A percentile compares a stretch with the other conserved stretches of the same genome.
Evolutionary conservation across 2,888 invertebrate species (phyloP).

Genomic region (Trissolcus brochymenae): DNA sequence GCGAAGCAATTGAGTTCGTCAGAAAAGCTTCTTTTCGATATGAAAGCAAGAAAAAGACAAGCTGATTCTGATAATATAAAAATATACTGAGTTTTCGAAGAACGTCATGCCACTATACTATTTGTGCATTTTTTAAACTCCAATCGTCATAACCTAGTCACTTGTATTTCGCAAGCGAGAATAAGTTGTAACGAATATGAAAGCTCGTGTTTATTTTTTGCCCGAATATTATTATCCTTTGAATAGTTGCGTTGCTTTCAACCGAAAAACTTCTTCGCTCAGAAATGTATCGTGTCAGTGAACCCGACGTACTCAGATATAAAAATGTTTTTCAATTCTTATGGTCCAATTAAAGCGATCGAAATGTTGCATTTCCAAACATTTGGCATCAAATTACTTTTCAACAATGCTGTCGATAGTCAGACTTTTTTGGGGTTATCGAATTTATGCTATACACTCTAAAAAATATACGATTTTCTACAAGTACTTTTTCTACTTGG

Average conservation of each 20-base stretch:
- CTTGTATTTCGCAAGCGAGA: not conserved
- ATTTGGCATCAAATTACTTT: too few species aligned
- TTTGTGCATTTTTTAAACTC: constrained; percentile 9
- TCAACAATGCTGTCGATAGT: too few species aligned
- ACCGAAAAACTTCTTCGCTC: not conserved
- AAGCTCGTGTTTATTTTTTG: not conserved
- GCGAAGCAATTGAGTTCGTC: constrained; percentile 42
- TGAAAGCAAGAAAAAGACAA: constrained; percentile 34
- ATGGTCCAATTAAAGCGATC: constrained; percentile 4
- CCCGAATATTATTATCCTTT: not conserved
- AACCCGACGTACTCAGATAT: not conserved
- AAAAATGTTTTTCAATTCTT: constrained; percentile 17
- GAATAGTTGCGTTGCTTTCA: not conserved
- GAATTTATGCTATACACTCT: too few species aligned
- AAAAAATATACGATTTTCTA: too few species aligned
- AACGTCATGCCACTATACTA: constrained; percentile 6
- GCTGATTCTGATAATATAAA: constrained; percentile 40
- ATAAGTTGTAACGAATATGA: constrained; percentile 1
- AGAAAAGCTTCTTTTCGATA: constrained; percentile 39
- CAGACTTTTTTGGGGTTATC: too few species aligned
- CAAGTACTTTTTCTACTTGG: too few species aligned
- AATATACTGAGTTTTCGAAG: constrained; percentile 13
- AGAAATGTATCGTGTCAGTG: constrained; percentile 10
- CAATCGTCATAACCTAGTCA: not conserved
- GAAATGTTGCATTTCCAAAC: too few species aligned